Percentiles rank a stretch among this genome's conserved stretches.
Conservation (phyloP, 2,888 invertebrate species). For the Caenorhabditis virilis region DNA sequence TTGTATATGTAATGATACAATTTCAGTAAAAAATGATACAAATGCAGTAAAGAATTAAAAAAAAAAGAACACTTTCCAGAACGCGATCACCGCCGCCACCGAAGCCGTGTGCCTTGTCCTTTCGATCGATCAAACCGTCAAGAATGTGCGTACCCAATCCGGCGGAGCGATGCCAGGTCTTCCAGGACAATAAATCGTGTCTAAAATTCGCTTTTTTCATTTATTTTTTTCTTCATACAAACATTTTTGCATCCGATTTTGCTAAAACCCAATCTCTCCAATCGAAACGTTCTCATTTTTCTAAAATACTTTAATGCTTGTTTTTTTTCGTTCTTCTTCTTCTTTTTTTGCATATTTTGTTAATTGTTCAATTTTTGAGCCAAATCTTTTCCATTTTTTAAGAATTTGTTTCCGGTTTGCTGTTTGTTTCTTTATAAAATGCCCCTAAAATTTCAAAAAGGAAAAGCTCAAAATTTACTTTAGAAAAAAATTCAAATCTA, state of each 20-base stretch:
- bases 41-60: too few species aligned
- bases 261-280: conserved; percentile 13
- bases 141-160: conserved; percentile 75
- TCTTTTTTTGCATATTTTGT: conserved; percentile 1
- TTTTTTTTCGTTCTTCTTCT: conserved; percentile 12
- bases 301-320: conserved; percentile 24
- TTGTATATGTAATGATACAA: too few species aligned
- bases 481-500: too few species aligned
- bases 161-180: conserved; percentile 66
- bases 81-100: conserved; percentile 91
- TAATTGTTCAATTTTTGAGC: not conserved
- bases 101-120: conserved; percentile 93
- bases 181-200: conserved; percentile 38
- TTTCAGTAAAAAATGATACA: too few species aligned
- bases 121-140: conserved; percentile 97
- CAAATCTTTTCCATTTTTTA: too few species aligned
- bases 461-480: too few species aligned
- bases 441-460: too few species aligned
- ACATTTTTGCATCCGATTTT: conserved; percentile 1
- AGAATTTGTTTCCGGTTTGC: too few species aligned
- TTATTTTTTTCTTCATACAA: too few species aligned
- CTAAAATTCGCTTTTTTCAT: not conserved
- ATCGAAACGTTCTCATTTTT: conserved; percentile 26
- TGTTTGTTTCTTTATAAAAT: too few species aligned
- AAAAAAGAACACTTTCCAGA: conserved; percentile 74